Evolutionary conservation across 2,888 invertebrate species (phyloP), one percentile per base, ranked within the genome.

Genomic region (Pantelozetes paolii): DNA sequence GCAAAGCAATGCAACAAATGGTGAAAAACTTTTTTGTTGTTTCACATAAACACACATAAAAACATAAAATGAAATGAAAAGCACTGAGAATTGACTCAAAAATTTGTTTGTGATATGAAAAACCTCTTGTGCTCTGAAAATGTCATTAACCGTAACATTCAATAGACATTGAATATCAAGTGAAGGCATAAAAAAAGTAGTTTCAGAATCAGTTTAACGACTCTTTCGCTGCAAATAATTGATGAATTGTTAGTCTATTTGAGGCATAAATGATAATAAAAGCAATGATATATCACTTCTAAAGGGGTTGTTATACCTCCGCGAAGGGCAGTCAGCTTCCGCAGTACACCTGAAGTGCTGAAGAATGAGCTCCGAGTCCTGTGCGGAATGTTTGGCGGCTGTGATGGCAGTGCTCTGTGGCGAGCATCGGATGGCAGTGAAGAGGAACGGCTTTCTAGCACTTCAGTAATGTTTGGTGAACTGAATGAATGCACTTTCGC

Each of bases 261-360:
- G n/a, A n/a, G 48, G 13, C n/a, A 1, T 48, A 20, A 48, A n/a
- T 48, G 5, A 48, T 2, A 2, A 48, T 20, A 48, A 48, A 20
- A 13, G 45, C 5, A 48, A 20, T 48, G 20, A 20, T 48, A 18
- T 48, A 20, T 1, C 20, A 2, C 2, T n/a, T 20, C n/a, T 11
- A 3, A 11, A 48, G 9, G 6, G 48, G 20, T 20, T 40, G 6
- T 45, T 45, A 28, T 59, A 62, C 62, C 62, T 77, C 78, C 78
- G 75, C 77, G 74, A 57, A 78, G 75, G n/a, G 74, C 74, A 20
- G 77, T 77, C 50, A 78, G 75, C 71, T 78, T 78, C 57, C 78
- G 73, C 8, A 78, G 73, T 28, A 78, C 78, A 45, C 77, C 78
- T 48, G 78, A 78, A 13, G 77, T 78, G 30, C 77, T 77, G 71